Base-by-base conservation (phyloP, 2,888 invertebrate species). In the Amphipoea lucens region DNA sequence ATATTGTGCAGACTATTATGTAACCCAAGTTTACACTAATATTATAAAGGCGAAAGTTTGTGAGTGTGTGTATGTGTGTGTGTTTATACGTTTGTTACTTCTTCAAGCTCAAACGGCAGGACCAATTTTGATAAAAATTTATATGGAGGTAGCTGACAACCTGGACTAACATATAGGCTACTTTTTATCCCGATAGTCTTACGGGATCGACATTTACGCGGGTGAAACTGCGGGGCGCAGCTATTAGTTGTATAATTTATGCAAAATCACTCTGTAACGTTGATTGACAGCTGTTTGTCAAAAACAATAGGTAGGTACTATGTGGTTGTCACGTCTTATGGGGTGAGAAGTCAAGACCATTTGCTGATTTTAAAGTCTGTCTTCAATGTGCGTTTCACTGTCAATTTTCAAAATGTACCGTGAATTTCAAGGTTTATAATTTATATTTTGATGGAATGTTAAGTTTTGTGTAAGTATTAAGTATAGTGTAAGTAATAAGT, bases 311-410 rank as follows among this genome's bases (percentile, higher is more conserved):
- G 12, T 42, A n/a, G 3, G 20, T 45, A 29, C 20, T 29, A 29
- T 23, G 12, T 45, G 67, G 2, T n/a, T 78, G 67, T 36, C 74
- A 67, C n/a, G 54, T 63, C 40, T 11, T 2, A 23, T 14, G 5
- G 1, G 85, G 82, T 74, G 60, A 71, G 45, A 17, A 68, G 83
- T 85, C 85, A 85, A 82, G 85, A 74, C 20, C 67, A 45, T 57
- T 23, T 68, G 65, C 36, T 72, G 40, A 62, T 72, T 80, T 57
- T 71, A 60, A 4, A 40, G 40, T 23, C 23, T 23, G 65, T 40
- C 40, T 65, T 40, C 20, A 65, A 65, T 63, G 63, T 29, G 9
- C 74, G 14, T 76, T 4, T 51, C 69, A 72, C 36, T 60, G 74
- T 36, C 40, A 73, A 66, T 73, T 60, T 73, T 36, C 20, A 65